A percentile compares a stretch with the other conserved stretches of the same genome.
Evolutionary conservation across 2,113 vertebrate genomes (phyloP).

Genomic region (Macrotus californicus): DNA sequence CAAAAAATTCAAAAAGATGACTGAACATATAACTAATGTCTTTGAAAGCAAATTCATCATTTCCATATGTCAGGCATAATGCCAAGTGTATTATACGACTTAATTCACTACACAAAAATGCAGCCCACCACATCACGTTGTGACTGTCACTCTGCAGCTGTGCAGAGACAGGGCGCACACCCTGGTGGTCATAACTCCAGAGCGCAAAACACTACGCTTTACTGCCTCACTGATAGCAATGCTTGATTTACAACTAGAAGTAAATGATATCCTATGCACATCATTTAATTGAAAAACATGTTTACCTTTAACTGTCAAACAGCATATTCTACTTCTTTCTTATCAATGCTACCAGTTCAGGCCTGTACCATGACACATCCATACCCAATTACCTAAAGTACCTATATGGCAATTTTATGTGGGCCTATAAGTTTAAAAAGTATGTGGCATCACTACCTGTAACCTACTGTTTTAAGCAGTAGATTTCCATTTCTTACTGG

Average conservation of each 20-base stretch:
- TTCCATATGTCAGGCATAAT: neutral
- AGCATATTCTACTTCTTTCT: neutral
- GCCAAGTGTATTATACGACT: neutral
- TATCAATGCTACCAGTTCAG: neutral
- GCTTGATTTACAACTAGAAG: neutral
- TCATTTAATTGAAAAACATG: neutral
- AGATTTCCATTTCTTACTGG: neutral
- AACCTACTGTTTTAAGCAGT: neutral
- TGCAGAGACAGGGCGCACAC: neutral
- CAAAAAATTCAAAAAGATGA: neutral
- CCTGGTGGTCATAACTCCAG: neutral
- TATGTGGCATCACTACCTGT: neutral
- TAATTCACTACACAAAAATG: neutral
- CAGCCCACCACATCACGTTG: neutral
- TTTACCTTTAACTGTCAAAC: neutral
- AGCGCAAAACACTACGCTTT: neutral
- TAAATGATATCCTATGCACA: neutral
- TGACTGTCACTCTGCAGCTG: neutral
- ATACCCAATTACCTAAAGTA: neutral
- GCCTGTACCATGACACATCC: neutral
- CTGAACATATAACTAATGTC: neutral
- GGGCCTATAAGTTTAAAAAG: neutral
- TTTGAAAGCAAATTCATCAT: constrained; percentile 27
- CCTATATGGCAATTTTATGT: neutral
- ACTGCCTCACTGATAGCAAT: neutral